phyloP scores from a whole-genome alignment of 64 coral and sea anemone species.

The Trachythela sp. region DNA sequence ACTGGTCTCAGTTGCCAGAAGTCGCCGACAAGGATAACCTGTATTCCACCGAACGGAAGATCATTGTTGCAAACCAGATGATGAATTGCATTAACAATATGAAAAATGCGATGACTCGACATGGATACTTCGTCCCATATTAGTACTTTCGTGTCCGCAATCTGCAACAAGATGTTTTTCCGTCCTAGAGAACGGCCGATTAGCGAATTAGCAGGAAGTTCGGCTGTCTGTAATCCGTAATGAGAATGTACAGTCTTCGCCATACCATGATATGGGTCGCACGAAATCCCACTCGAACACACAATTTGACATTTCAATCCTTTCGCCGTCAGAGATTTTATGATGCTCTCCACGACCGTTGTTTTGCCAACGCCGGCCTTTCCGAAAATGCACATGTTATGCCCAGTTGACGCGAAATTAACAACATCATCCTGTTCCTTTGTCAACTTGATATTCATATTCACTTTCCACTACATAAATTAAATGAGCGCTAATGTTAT shows the following conservation, averaged over 20 bases:
- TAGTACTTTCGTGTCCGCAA: neutral
- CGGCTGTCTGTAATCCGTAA: slow-evolving; percentile 31
- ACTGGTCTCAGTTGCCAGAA: no score
- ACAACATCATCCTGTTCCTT: neutral
- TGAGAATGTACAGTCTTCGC: slow-evolving; percentile 24
- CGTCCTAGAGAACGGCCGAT: neutral
- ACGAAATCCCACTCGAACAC: slow-evolving; percentile 36
- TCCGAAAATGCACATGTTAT: slow-evolving; percentile 29
- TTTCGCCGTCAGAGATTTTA: neutral
- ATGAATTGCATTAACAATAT: neutral
- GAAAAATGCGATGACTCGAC: slow-evolving; percentile 27
- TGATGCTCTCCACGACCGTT: slow-evolving; percentile 16
- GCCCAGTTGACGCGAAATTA: neutral
- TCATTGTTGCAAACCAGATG: neutral
- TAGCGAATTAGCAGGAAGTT: slow-evolving; percentile 4
- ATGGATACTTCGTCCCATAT: slow-evolving; percentile 32
- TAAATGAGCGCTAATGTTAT: neutral
- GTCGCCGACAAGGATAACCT: neutral
- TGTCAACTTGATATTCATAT: neutral
- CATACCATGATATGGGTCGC: slow-evolving; percentile 22
- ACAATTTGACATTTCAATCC: slow-evolving; percentile 17
- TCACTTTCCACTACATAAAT: neutral
- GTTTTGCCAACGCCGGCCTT: slow-evolving; percentile 40
- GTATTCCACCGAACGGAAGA: neutral
- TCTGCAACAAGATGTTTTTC: neutral